phyloP scores from a whole-genome alignment of 2,797 vertebrate genomes.

The Glyptemys insculpta region DNA sequence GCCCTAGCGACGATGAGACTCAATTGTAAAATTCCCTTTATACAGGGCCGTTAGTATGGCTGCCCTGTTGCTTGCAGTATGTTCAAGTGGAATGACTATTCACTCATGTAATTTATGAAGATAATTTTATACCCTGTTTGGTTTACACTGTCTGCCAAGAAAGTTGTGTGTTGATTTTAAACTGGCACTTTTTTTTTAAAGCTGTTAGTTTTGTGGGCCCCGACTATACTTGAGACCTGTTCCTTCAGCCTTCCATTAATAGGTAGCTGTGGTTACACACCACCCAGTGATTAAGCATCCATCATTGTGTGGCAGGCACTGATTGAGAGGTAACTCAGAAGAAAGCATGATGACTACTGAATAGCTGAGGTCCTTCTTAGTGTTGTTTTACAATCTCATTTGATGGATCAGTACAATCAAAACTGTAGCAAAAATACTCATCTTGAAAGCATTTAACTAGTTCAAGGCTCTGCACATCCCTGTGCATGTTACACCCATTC shows the following conservation, averaged over 20 bases:
- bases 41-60: not conserved
- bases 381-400: not conserved
- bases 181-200: not conserved
- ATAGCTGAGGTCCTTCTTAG: not conserved
- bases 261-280: too few relatives aligned
- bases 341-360: not conserved
- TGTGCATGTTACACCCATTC: not conserved
- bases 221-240: not conserved
- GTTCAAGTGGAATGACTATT: not conserved
- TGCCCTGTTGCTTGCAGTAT: fast-evolving
- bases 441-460: not conserved
- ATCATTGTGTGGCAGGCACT: not conserved
- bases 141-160: not conserved
- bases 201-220: not conserved
- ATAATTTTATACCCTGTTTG: not conserved
- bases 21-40: not conserved
- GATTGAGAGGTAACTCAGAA: not conserved
- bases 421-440: not conserved
- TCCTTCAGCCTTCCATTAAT: not conserved
- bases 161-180: not conserved
- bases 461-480: not conserved
- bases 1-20: not conserved
- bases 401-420: not conserved
- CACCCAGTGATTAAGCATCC: not conserved
- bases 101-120: not conserved